Conservation (phyloP, 2,797 vertebrate species). For the Sebastes cheni region DNA sequence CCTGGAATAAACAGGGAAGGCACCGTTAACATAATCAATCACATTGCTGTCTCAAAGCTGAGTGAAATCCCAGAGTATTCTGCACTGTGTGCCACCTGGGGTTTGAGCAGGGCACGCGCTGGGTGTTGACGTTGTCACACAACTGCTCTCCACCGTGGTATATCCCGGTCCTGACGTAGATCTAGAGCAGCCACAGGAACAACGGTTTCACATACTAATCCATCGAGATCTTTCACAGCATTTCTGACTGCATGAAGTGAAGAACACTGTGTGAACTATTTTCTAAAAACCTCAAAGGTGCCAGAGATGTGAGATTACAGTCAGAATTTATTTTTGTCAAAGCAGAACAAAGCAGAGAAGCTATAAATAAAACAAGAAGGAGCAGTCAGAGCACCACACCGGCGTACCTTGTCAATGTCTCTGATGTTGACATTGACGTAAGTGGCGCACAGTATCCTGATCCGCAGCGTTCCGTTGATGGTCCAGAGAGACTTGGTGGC, state of each 20-base stretch:
- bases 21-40: background rate
- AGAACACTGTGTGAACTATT: background rate
- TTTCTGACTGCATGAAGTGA: background rate
- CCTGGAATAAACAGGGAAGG: conserved; percentile 69
- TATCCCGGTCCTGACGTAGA: conserved; percentile 98
- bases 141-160: conserved; percentile 98
- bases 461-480: conserved; percentile 93
- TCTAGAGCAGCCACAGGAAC: conserved; percentile 79
- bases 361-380: conserved; percentile 3
- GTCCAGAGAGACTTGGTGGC: conserved; percentile 95
- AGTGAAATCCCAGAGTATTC: background rate
- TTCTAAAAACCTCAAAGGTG: background rate
- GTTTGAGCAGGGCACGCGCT: conserved; percentile 97
- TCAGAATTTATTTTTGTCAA: background rate
- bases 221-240: background rate
- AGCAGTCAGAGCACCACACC: background rate
- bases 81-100: conserved; percentile 86
- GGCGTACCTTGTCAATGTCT: conserved; percentile 96
- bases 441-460: conserved; percentile 96
- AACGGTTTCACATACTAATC: background rate
- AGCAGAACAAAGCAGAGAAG: background rate
- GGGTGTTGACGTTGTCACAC: conserved; percentile 99
- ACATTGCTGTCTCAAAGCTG: background rate
- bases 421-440: conserved; percentile 99
- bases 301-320: conserved; percentile 8